phyloP scores from a whole-genome alignment of 2,888 invertebrate species.

The Liposcelis brunnea region DNA sequence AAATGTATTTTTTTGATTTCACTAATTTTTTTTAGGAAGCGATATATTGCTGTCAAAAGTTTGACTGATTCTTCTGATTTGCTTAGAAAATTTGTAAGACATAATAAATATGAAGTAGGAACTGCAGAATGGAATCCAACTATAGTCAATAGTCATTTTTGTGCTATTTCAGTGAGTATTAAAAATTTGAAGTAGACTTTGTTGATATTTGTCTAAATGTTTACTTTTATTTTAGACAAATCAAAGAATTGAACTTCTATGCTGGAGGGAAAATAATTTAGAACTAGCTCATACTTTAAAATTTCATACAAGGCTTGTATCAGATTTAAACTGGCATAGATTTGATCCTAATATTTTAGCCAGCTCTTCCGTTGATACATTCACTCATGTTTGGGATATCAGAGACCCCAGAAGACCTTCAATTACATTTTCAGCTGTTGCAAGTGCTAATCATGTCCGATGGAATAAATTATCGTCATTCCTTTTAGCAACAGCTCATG shows the following conservation, averaged over 20 bases:
- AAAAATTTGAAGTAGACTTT: not conserved
- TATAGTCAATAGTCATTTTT: constrained; percentile 53
- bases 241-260: constrained; percentile 26
- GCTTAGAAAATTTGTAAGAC: constrained; percentile 61
- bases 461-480: constrained; percentile 78
- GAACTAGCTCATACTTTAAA: constrained; percentile 53
- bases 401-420: constrained; percentile 69
- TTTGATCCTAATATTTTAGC: constrained; percentile 58
- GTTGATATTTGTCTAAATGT: not conserved
- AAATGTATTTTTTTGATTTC: not conserved
- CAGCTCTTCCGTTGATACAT: constrained; percentile 86
- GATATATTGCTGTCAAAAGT: constrained; percentile 65
- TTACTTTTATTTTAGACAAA: constrained; percentile 53
- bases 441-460: constrained; percentile 83
- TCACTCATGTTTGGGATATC: constrained; percentile 86
- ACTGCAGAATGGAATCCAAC: constrained; percentile 87
- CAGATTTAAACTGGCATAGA: constrained; percentile 84
- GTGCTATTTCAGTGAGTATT: constrained; percentile 66
- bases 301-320: constrained; percentile 71
- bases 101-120: constrained; percentile 86
- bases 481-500: constrained; percentile 83
- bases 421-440: constrained; percentile 72
- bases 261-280: constrained; percentile 30
- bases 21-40: constrained; percentile 31
- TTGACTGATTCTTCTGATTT: constrained; percentile 50